These are phyloP conservation scores for Rapana venosa DNA, from an alignment of 2,888 invertebrate species.

Conservation along the genomic window DNA sequence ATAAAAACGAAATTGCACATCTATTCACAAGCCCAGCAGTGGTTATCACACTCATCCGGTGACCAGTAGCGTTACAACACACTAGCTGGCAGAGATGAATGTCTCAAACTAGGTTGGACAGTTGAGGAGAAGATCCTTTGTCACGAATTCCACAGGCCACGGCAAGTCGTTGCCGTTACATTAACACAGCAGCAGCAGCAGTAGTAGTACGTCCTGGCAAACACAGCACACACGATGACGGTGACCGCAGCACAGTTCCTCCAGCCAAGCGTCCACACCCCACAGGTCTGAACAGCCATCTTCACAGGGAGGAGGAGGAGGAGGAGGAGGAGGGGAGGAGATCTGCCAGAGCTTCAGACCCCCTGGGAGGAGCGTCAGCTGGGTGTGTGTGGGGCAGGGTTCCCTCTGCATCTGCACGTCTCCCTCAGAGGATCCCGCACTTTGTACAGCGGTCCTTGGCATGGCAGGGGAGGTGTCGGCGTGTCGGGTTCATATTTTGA, in stretches of 20 bases:
- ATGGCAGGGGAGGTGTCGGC: background rate
- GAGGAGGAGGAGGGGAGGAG: background rate
- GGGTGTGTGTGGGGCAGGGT: too few relatives aligned
- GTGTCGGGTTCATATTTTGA: constrained; percentile 58
- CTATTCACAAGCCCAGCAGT: constrained; percentile 2
- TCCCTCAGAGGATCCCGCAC: too few relatives aligned
- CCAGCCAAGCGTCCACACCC: too few relatives aligned
- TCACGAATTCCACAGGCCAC: background rate
- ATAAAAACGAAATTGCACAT: background rate
- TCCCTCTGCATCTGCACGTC: too few relatives aligned
- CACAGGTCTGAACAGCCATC: too few relatives aligned
- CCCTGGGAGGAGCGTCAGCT: background rate
- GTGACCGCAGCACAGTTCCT: background rate
- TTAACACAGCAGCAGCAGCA: constrained; percentile 11
- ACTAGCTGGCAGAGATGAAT: background rate
- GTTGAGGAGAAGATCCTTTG: too few relatives aligned
- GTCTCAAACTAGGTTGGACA: background rate
- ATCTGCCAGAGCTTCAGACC: background rate
- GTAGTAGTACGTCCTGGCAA: background rate
- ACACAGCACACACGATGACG: constrained; percentile 1
- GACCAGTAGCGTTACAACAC: background rate
- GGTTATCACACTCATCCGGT: background rate
- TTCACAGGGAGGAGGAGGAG: too few relatives aligned
- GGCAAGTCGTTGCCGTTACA: background rate
- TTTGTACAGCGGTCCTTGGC: too few relatives aligned